Evolutionary conservation across 2,797 vertebrate species (phyloP).

Genomic region (Leucoraja ocellata): DNA sequence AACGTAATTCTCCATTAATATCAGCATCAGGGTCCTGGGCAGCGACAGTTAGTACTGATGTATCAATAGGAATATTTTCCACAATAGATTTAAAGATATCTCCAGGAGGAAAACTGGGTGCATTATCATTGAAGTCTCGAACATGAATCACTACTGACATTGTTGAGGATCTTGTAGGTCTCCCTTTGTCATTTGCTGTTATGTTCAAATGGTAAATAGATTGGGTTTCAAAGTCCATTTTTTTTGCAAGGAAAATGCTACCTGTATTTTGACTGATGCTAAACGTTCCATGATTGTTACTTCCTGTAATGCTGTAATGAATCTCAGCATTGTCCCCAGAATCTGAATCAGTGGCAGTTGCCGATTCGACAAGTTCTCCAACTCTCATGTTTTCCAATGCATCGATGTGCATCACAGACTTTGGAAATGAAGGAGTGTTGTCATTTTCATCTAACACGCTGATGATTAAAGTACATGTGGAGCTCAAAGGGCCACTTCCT

Average conservation of each 20-base stretch:
- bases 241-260: conserved; percentile 88
- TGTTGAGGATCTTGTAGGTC: conserved; percentile 77
- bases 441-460: conserved; percentile 92
- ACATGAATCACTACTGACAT: conserved; percentile 87
- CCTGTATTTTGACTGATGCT: conserved; percentile 93
- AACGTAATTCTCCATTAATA: conserved; percentile 83
- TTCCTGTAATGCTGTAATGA: conserved; percentile 81
- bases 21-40: conserved; percentile 90
- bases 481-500: conserved; percentile 68
- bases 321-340: conserved; percentile 87
- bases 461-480: conserved; percentile 81
- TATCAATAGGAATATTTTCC: conserved; percentile 83
- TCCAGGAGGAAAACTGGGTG: conserved; percentile 80
- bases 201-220: conserved; percentile 87
- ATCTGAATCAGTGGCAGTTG: conserved; percentile 85
- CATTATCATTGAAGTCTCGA: conserved; percentile 93
- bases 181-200: conserved; percentile 84
- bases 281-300: conserved; percentile 89
- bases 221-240: conserved; percentile 89
- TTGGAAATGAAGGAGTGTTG: conserved; percentile 86
- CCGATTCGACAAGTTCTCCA: conserved; percentile 86
- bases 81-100: conserved; percentile 92
- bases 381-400: conserved; percentile 92
- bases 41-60: conserved; percentile 77
- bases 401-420: conserved; percentile 76